phyloP scores from a whole-genome alignment of 2,113 vertebrate species.

The Erinaceus europaeus region DNA sequence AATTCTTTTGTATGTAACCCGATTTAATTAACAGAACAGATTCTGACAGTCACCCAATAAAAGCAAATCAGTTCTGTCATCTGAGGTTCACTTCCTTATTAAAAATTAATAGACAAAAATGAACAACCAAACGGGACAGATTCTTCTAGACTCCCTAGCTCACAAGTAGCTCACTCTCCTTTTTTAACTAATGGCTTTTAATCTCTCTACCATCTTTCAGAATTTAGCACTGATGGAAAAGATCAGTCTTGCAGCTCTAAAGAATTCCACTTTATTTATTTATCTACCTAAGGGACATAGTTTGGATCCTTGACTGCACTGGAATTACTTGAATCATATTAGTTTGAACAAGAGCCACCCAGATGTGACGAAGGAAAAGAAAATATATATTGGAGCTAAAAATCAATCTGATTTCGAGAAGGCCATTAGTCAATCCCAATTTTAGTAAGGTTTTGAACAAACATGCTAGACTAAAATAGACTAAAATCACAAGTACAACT shows the following conservation, averaged over 20 bases:
- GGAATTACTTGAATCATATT: slow-evolving; percentile 55
- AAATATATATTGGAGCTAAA: slow-evolving; percentile 46
- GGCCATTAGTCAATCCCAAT: slow-evolving; percentile 42
- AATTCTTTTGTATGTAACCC: slow-evolving; percentile 19
- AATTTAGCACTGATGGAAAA: slow-evolving; percentile 21
- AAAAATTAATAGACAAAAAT: slow-evolving; percentile 36
- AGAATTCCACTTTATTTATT: slow-evolving; percentile 57
- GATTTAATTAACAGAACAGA: slow-evolving; percentile 28
- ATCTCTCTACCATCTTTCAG: background rate
- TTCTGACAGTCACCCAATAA: slow-evolving; percentile 19
- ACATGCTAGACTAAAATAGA: slow-evolving; percentile 43
- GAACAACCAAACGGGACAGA: background rate
- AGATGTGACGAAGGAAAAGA: slow-evolving; percentile 53
- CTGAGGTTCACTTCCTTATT: slow-evolving; percentile 44
- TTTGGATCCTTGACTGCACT: slow-evolving; percentile 9
- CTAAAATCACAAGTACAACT: background rate
- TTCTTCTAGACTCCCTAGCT: background rate
- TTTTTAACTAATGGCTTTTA: background rate
- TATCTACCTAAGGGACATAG: slow-evolving; percentile 40
- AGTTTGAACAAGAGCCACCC: background rate
- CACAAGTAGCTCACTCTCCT: background rate
- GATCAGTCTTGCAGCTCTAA: background rate
- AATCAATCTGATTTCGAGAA: background rate
- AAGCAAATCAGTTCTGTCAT: slow-evolving; percentile 30
- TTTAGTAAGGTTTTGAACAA: slow-evolving; percentile 51